These are phyloP conservation scores for Stegana nigrithorax DNA, from an alignment of 2,888 invertebrate species.

Conservation along the genomic window DNA sequence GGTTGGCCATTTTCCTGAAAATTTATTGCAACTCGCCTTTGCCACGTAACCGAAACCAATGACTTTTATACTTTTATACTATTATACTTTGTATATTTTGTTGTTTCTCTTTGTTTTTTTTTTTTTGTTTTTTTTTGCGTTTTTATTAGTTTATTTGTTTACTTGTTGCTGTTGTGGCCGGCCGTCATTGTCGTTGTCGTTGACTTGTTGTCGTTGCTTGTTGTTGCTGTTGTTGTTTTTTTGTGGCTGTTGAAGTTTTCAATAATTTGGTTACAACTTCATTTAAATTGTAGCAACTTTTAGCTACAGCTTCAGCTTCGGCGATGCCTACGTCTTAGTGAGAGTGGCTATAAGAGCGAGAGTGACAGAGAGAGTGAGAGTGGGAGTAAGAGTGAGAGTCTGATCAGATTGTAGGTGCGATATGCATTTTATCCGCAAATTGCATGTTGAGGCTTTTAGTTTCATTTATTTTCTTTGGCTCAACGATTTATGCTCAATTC, in stretches of 20 bases:
- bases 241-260: neutral
- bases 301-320: neutral
- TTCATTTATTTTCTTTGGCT: neutral
- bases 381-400: neutral
- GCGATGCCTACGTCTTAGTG: too few species aligned
- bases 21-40: slow-evolving; percentile 56
- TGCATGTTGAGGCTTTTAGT: neutral
- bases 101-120: slow-evolving; percentile 22
- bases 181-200: slow-evolving; percentile 13
- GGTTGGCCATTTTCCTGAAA: slow-evolving; percentile 38
- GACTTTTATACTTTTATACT: neutral
- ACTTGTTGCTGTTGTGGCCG: too few species aligned
- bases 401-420: neutral
- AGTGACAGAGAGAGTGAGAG: slow-evolving; percentile 4
- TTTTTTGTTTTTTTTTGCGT: slow-evolving; percentile 18
- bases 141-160: too few species aligned
- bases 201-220: neutral
- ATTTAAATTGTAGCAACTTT: slow-evolving; percentile 29
- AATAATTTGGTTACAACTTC: slow-evolving; percentile 38
- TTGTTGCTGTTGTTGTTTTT: neutral
- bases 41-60: slow-evolving; percentile 15
- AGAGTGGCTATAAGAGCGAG: neutral
- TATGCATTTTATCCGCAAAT: slow-evolving; percentile 3
- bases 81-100: neutral
- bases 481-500: neutral